phyloP scores from a whole-genome alignment of 2,797 vertebrate genomes.

The Gymnocypris eckloni region DNA sequence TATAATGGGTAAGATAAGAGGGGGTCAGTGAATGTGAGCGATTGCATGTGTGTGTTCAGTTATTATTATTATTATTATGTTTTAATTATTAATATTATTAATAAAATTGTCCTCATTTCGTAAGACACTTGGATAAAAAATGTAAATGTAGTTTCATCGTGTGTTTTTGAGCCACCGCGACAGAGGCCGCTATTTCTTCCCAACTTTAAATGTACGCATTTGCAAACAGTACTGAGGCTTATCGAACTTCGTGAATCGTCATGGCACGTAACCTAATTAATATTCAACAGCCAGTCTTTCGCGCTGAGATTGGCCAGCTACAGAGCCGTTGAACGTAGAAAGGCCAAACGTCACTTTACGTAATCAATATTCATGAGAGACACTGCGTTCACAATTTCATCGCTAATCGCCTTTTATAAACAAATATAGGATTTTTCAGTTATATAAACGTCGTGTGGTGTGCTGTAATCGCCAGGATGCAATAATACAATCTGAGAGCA shows the following conservation, averaged over 20 bases:
- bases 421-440: too few species aligned
- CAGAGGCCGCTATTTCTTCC: neutral
- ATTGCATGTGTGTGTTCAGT: too few species aligned
- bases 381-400: too few species aligned
- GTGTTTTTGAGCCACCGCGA: neutral
- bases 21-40: too few species aligned
- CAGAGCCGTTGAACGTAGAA: neutral
- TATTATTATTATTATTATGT: too few species aligned
- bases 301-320: neutral
- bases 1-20: too few species aligned
- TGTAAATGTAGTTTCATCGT: neutral
- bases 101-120: too few species aligned
- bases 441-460: neutral
- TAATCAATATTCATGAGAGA: constrained; percentile 37
- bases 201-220: neutral
- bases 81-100: too few species aligned
- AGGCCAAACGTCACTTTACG: neutral
- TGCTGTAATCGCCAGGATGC: neutral
- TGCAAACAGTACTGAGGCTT: neutral
- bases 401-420: neutral
- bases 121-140: too few species aligned
- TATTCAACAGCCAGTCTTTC: neutral
- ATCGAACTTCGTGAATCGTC: neutral
- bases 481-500: neutral
- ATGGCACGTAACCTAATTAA: neutral